These are phyloP conservation scores for Hetaerina titia DNA, from an alignment of 2,888 invertebrate species.

Conservation along the genomic window DNA sequence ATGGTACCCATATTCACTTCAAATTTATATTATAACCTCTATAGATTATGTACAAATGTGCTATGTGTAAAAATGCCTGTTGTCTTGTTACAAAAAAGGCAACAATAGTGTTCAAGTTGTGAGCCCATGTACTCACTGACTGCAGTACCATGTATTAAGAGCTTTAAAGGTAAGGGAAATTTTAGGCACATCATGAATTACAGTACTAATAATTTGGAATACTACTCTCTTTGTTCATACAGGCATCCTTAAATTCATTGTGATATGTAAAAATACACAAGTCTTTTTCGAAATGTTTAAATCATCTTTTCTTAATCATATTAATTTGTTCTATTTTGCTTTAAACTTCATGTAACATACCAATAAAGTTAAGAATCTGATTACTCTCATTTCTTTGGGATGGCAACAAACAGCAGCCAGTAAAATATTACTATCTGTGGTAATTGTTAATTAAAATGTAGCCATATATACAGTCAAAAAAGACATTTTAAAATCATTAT, in stretches of 20 bases:
- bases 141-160: conserved; percentile 44
- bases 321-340: not conserved
- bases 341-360: conserved; percentile 9
- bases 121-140: conserved; percentile 56
- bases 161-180: conserved; percentile 55
- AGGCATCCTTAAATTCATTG: conserved; percentile 47
- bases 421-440: not conserved
- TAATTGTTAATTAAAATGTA: conserved; percentile 17
- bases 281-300: conserved; percentile 54
- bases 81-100: conserved; percentile 65
- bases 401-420: not conserved
- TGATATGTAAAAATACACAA: conserved; percentile 65
- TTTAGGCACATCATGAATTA: conserved; percentile 65
- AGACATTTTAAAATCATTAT: not conserved
- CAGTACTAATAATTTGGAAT: conserved; percentile 47
- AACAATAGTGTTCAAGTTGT: conserved; percentile 57
- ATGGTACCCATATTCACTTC: conserved; percentile 59
- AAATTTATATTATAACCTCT: conserved; percentile 61
- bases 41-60: conserved; percentile 65
- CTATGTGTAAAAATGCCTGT: conserved; percentile 67
- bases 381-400: conserved; percentile 27
- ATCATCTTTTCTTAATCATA: not conserved
- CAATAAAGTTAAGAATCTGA: conserved; percentile 36
- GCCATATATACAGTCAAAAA: not conserved
- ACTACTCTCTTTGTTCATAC: conserved; percentile 46